Base-by-base conservation (phyloP, 2,797 vertebrate species). In the Anguilla pacifica region DNA sequence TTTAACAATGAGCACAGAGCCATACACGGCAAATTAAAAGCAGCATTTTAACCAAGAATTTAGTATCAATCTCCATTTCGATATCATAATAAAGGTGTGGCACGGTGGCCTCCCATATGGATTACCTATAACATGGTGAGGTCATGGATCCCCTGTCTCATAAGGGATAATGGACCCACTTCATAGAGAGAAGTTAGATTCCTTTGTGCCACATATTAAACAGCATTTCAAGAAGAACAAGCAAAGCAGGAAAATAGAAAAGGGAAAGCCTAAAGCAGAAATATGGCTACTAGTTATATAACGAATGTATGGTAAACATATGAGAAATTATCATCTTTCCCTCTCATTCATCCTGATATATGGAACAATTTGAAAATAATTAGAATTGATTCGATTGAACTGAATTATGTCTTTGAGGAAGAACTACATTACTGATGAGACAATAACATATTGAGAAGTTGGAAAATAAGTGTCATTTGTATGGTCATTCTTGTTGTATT, bases 101-200 rank as follows among this genome's bases (percentile, higher is more conserved):
- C 57, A n/a, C 19, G 11, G 43, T 46, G 53, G n/a, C 57, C 17
- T 46, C 70, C 57, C 57, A 64, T 85, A 70, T 3, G 61, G 39
- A 85, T 85, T 84, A 51, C 22, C 51, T 57, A 28, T 13, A 55
- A 84, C 28, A 31, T 84, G n/a, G 7, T 57, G 82, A 55, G 82
- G 82, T 35, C 53, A 31, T 57, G 51, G 53, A 6, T 55, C 82
- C 25, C 51, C 25, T 51, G 46, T 83, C 81, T 83, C 81, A 55
- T 55, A 35, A 55, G 28, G 53, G 55, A 57, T 57, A 84, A 84
- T 57, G 49, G 82, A 84, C 53, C 53, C 15, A 35, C n/a, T 55
- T 28, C 15, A 59, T 84, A 84, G 31, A 19, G 83, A 84, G 9
- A 55, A 84, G n/a, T 55, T 55, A 35, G n/a, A 84, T 55, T 84